Conservation (phyloP, 2,888 invertebrate genomes). For the Drosophila neotestacea region DNA sequence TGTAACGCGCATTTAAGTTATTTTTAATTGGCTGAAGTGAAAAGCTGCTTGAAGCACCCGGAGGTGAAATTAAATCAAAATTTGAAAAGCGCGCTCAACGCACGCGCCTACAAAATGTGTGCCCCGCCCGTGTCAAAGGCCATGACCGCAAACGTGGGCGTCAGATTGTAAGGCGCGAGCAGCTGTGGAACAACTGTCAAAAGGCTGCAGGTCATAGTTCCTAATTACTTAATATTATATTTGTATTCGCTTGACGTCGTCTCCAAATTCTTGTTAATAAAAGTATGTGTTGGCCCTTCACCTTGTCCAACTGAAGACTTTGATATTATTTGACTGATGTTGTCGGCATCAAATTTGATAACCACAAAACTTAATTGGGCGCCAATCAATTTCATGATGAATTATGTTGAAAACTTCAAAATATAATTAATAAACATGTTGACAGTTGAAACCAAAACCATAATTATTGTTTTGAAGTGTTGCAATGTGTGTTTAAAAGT, state of each 20-base stretch:
- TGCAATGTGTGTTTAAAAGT: slow-evolving; percentile 2
- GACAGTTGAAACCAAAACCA: slow-evolving; percentile 39
- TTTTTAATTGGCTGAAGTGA: slow-evolving; percentile 67
- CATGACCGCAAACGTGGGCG: slow-evolving; percentile 27
- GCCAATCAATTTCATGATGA: slow-evolving; percentile 32
- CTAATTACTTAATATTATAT: slow-evolving; percentile 58
- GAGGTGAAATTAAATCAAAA: slow-evolving; percentile 72
- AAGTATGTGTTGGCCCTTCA: slow-evolving; percentile 13
- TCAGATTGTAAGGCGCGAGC: not conserved
- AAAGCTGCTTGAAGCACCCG: slow-evolving; percentile 34
- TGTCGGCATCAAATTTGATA: slow-evolving; percentile 29
- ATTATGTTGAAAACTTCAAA: slow-evolving; percentile 37
- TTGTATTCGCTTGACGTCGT: slow-evolving; percentile 29
- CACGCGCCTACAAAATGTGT: slow-evolving; percentile 28
- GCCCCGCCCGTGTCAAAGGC: slow-evolving; percentile 41
- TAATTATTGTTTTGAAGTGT: slow-evolving; percentile 12
- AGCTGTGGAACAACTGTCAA: slow-evolving; percentile 16
- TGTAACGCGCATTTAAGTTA: slow-evolving; percentile 63
- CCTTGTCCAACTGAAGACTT: not conserved
- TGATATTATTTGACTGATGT: slow-evolving; percentile 44
- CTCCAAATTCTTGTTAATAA: slow-evolving; percentile 12
- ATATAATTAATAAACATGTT: slow-evolving; percentile 64
- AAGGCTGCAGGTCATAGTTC: slow-evolving; percentile 42
- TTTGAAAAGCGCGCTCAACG: slow-evolving; percentile 37
- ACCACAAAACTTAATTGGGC: slow-evolving; percentile 46